Conservation (phyloP, 1,140 invertebrate species). For the Triops cancriformis region DNA sequence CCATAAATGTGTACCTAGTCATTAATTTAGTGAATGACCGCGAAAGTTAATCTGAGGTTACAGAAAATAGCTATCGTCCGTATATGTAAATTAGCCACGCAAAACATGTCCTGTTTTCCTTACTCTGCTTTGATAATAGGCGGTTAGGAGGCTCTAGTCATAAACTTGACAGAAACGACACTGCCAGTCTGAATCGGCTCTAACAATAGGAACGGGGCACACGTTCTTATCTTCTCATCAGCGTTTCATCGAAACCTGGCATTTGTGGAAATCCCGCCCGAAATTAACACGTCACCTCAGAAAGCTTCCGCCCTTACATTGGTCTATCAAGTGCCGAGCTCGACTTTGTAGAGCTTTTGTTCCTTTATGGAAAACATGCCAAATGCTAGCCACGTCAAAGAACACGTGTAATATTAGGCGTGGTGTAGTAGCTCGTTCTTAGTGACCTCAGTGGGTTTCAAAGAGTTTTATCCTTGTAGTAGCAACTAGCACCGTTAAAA, state of each 20-base stretch:
- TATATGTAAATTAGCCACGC: neutral
- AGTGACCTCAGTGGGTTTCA: neutral
- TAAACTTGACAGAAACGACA: neutral
- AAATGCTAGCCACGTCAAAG: neutral
- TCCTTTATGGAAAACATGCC: neutral
- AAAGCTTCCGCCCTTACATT: conserved; percentile 7
- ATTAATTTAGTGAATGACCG: conserved; percentile 7
- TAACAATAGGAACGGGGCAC: neutral
- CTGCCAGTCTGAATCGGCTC: neutral
- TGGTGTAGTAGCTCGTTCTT: conserved; percentile 3
- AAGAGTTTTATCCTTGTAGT: neutral
- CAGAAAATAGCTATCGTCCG: neutral
- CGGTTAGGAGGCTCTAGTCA: neutral
- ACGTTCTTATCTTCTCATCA: neutral
- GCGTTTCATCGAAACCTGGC: conserved; percentile 4
- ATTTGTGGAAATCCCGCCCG: conserved; percentile 4
- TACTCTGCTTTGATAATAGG: neutral
- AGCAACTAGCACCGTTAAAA: neutral
- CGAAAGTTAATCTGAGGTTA: conserved; percentile 1
- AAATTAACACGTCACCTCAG: conserved; percentile 3
- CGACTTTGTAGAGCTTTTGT: neutral
- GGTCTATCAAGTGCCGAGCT: neutral
- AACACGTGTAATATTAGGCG: neutral
- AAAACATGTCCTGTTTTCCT: neutral
- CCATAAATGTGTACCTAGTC: neutral